phyloP scores from a whole-genome alignment of 2,888 invertebrate species.

The Sicus ferrugineus region DNA sequence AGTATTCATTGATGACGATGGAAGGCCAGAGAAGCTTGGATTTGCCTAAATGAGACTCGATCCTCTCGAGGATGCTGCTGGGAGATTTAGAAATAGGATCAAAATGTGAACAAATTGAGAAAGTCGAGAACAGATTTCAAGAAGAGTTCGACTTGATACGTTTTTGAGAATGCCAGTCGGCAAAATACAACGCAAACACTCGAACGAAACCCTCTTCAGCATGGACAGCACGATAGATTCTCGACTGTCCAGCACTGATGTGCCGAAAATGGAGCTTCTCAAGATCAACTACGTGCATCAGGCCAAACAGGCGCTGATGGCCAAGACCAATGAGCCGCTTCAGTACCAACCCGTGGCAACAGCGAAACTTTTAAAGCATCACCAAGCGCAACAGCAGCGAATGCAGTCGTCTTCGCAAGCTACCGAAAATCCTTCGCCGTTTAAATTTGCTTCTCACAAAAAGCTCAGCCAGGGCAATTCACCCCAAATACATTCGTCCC shows the following conservation, averaged over 20 bases:
- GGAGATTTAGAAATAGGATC: not conserved
- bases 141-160: not conserved
- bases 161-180: constrained; percentile 53
- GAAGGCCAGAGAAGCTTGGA: no score
- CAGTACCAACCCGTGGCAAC: not conserved
- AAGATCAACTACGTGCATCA: constrained; percentile 63
- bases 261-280: constrained; percentile 63
- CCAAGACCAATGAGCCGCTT: constrained; percentile 39
- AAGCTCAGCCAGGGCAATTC: not conserved
- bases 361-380: not conserved
- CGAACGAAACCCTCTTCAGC: constrained; percentile 42
- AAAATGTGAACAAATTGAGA: not conserved
- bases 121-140: not conserved
- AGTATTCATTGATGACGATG: no score
- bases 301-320: constrained; percentile 57
- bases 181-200: constrained; percentile 49
- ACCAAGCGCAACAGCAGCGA: not conserved
- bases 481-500: not conserved
- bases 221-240: constrained; percentile 57
- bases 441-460: constrained; percentile 26
- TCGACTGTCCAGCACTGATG: constrained; percentile 57
- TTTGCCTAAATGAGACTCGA: no score
- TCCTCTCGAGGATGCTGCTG: no score
- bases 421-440: constrained; percentile 16
- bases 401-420: constrained; percentile 22